A percentile compares a stretch with the other conserved stretches of the same genome.
Conservation (phyloP, 1,140 invertebrate genomes). For the Eriosoma lanigerum region DNA sequence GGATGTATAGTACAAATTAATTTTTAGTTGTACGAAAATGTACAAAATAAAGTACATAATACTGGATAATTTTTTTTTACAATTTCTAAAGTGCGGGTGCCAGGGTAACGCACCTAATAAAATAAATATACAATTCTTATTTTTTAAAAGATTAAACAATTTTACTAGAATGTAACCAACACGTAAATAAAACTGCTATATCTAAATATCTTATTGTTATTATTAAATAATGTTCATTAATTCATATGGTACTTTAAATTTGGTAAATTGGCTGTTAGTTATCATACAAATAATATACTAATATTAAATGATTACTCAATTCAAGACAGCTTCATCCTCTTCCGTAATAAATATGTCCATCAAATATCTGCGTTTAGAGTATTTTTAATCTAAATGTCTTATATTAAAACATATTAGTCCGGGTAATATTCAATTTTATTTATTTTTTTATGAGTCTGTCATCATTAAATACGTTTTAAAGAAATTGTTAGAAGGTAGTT, state of each 20-base stretch:
- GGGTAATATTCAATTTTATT: neutral
- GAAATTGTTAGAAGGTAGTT: neutral
- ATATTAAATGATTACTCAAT: neutral
- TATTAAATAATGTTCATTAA: slow-evolving; percentile 1
- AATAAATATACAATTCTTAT: too few species aligned
- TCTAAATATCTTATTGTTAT: neutral
- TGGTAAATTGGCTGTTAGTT: neutral
- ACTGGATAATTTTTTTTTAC: too few species aligned
- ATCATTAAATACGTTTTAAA: neutral
- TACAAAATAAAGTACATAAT: too few species aligned
- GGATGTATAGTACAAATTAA: too few species aligned
- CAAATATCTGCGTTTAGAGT: neutral
- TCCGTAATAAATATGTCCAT: neutral
- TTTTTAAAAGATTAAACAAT: neutral
- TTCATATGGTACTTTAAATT: neutral
- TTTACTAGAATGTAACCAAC: neutral
- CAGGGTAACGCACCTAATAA: too few species aligned
- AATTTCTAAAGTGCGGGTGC: too few species aligned
- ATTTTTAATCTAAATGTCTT: too few species aligned
- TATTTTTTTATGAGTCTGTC: neutral
- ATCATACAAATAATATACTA: neutral
- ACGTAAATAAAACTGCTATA: neutral
- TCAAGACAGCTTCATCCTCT: too few species aligned
- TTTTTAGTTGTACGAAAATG: too few species aligned
- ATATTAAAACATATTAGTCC: neutral